phyloP scores from a whole-genome alignment of 2,888 invertebrate genomes.

The Cephonodes hylas region DNA sequence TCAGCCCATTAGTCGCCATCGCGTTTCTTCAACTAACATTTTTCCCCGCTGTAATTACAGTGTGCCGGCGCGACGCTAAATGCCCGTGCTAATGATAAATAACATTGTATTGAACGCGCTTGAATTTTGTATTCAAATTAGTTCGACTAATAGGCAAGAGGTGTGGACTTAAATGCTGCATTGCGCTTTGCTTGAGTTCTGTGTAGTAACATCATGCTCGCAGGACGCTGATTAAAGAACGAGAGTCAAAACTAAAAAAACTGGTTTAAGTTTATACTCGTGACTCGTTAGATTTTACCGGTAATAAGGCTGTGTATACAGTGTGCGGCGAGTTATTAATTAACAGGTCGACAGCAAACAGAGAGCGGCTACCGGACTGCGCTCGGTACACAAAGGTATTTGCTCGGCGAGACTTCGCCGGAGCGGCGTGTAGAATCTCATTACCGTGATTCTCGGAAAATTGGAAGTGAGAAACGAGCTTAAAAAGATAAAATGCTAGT shows the following conservation, averaged over 20 bases:
- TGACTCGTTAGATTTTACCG: conserved; percentile 80
- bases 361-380: conserved; percentile 74
- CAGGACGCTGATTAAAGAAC: conserved; percentile 64
- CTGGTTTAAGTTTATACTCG: conserved; percentile 71
- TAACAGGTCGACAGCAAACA: conserved; percentile 81
- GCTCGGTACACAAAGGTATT: conserved; percentile 71
- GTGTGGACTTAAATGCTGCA: conserved; percentile 70
- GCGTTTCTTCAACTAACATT: conserved; percentile 78
- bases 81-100: conserved; percentile 77
- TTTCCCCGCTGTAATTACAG: conserved; percentile 74
- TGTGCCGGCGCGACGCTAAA: conserved; percentile 73
- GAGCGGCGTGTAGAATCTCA: conserved; percentile 74
- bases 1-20: conserved; percentile 78
- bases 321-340: conserved; percentile 77
- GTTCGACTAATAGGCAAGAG: conserved; percentile 64
- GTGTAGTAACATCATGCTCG: conserved; percentile 12
- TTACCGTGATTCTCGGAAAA: conserved; percentile 75
- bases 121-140: conserved; percentile 81
- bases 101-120: conserved; percentile 73
- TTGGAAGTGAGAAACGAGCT: conserved; percentile 75
- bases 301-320: conserved; percentile 81
- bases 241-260: conserved; percentile 54
- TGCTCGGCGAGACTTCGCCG: conserved; percentile 63
- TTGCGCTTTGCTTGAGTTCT: conserved; percentile 59
- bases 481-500: conserved; percentile 67